Evolutionary conservation across 35 echinoderm and acorn worm genomes (phyloP).

Genomic region (Apostichopus japonicus): DNA sequence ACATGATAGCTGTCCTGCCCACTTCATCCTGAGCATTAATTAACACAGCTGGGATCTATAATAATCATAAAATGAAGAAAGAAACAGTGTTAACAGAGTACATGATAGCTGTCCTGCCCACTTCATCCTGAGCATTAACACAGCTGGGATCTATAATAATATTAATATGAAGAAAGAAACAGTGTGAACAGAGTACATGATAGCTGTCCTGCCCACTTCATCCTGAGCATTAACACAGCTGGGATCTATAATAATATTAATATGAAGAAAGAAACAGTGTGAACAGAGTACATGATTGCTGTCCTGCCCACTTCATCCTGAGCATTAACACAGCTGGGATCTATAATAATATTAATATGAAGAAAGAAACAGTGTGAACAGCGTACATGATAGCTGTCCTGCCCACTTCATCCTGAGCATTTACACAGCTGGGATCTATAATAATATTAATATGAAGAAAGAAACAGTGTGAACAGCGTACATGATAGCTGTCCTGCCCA

Average conservation of each 20-base stretch:
- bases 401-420: constrained; percentile 72
- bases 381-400: constrained; percentile 75
- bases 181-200: constrained; percentile 76
- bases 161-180: too few relatives aligned
- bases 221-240: constrained; percentile 68
- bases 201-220: constrained; percentile 63
- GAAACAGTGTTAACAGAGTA: constrained; percentile 64
- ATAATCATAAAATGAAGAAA: too few relatives aligned
- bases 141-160: constrained; percentile 57
- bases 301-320: constrained; percentile 71
- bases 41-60: constrained; percentile 68
- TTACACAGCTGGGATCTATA: constrained; percentile 68
- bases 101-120: constrained; percentile 70
- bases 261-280: not conserved
- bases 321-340: constrained; percentile 68
- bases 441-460: too few relatives aligned
- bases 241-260: constrained; percentile 41
- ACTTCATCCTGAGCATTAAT: constrained; percentile 71
- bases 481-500: constrained; percentile 67
- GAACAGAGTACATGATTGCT: constrained; percentile 73
- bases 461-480: too few relatives aligned
- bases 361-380: constrained; percentile 20
- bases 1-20: constrained; percentile 70
- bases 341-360: not conserved
- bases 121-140: constrained; percentile 67